Base-by-base conservation (phyloP, 1,140 invertebrate genomes). In the Papilio helenus region DNA sequence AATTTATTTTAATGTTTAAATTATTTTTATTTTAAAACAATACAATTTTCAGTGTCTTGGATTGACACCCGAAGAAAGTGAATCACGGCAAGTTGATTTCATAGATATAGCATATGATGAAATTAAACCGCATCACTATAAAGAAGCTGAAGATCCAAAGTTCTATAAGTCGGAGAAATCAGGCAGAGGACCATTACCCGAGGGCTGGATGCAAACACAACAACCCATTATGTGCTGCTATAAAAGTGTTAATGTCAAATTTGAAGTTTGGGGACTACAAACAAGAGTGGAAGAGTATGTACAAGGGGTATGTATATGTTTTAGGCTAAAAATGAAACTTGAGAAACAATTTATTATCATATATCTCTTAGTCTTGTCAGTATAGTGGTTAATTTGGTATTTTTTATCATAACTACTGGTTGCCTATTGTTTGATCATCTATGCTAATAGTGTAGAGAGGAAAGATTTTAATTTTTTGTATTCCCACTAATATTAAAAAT, bases 181-280 rank as follows among this genome's bases (percentile, higher is more conserved):
- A 61, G 96, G 96, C 58, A 95, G 98, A 77, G 98, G 98, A 7
- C 98, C 98, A 2, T 92, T 98, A 10, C 92, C 96, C 44, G 97
- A 98, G 90, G 97, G 97, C 2, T 99, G 98, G 98, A 95, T 96
- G 83, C 96, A 97, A 14, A 95, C 90, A 3, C 95, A 96, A 18
- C 94, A 96, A 72, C 98, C 98, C 3, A 97, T 99, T 72, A 99
- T 99, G 98, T 99, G 98, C 94, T 98, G 98, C 44, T 99, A 99
- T 87, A 99, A 99, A 94, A 92, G 98, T 55, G 98, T 99, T 0
- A 95, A 97, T 90, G 97, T 97, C 9, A 97, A 96, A 74, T 99
- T 99, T 93, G 98, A 99, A 94, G 97, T 99, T 1, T 99, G 98
- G 97, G 98, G 98, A 0, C 94, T 99, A 81, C 98, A 99, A 92